A percentile compares a stretch with the other conserved stretches of the same genome.
Evolutionary conservation across 2,797 vertebrate genomes (phyloP).

Genomic region (Luscinia luscinia): DNA sequence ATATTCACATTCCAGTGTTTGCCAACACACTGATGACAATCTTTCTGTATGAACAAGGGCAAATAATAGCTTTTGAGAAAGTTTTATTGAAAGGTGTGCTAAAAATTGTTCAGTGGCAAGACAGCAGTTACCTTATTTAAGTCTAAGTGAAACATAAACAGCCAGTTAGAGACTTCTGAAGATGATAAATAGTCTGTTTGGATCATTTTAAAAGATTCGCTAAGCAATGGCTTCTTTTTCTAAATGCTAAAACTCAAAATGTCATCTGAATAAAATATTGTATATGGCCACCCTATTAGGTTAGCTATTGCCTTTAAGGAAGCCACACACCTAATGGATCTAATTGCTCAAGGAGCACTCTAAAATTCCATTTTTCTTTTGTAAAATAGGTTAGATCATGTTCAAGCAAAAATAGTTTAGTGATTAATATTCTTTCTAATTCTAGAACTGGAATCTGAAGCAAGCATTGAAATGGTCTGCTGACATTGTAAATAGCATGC

Average conservation of each 20-base stretch:
- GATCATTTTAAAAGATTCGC: neutral
- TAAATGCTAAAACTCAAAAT: conserved; percentile 60
- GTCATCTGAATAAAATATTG: conserved; percentile 47
- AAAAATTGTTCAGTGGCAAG: conserved; percentile 24
- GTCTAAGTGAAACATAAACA: conserved; percentile 40
- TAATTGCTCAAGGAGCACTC: conserved; percentile 67
- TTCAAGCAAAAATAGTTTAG: conserved; percentile 53
- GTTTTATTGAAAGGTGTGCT: neutral
- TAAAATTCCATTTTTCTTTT: neutral
- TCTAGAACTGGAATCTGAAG: conserved; percentile 54
- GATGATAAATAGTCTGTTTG: conserved; percentile 34
- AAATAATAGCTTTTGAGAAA: neutral
- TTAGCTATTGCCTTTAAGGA: conserved; percentile 60
- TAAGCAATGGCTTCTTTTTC: conserved; percentile 26
- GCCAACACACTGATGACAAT: neutral
- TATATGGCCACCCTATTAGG: conserved; percentile 42
- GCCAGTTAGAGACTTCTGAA: neutral
- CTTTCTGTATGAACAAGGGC: neutral
- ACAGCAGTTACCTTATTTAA: conserved; percentile 29
- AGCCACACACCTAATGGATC: conserved; percentile 41
- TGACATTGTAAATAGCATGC: conserved; percentile 62
- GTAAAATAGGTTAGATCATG: conserved; percentile 51
- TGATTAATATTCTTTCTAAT: conserved; percentile 68
- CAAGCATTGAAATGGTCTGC: conserved; percentile 9
- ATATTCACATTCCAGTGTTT: neutral